phyloP scores from a whole-genome alignment of 2,113 vertebrate genomes.

The Silurus meridionalis region DNA sequence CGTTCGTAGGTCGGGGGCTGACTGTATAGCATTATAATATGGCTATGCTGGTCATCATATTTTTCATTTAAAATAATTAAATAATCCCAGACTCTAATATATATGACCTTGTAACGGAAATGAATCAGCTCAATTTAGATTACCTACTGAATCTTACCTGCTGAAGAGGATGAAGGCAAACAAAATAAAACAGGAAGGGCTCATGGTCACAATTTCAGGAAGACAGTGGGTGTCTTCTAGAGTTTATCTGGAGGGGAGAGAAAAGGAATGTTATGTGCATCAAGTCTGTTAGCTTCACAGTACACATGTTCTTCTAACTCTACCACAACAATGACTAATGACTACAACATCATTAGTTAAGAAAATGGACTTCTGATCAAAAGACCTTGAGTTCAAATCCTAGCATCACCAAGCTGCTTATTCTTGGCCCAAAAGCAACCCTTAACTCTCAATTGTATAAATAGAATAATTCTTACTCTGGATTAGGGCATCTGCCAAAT shows the following conservation, averaged over 20 bases:
- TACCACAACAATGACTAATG: too few relatives aligned
- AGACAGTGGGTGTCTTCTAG: constrained; percentile 51
- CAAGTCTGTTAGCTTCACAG: constrained; percentile 1
- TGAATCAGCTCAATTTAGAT: constrained; percentile 16
- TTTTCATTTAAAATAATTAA: not conserved
- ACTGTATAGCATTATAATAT: not conserved
- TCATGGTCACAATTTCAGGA: constrained; percentile 63
- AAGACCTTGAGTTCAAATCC: too few relatives aligned
- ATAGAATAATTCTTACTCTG: too few relatives aligned
- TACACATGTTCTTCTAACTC: not conserved
- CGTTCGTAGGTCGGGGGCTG: too few relatives aligned
- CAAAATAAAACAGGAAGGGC: constrained; percentile 59
- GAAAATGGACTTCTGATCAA: too few relatives aligned
- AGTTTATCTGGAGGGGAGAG: constrained; percentile 66
- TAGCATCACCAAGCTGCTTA: too few relatives aligned
- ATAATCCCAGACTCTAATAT: not conserved
- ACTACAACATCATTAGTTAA: too few relatives aligned
- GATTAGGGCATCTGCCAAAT: too few relatives aligned
- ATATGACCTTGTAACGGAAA: not conserved
- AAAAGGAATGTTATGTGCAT: constrained; percentile 36
- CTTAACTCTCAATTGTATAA: too few relatives aligned
- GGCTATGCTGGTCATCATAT: not conserved
- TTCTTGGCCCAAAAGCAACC: too few relatives aligned
- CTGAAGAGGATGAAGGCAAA: constrained; percentile 68
- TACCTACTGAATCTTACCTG: constrained; percentile 67